phyloP scores from a whole-genome alignment of 2,888 invertebrate genomes.

The Ichneumon xanthorius region DNA sequence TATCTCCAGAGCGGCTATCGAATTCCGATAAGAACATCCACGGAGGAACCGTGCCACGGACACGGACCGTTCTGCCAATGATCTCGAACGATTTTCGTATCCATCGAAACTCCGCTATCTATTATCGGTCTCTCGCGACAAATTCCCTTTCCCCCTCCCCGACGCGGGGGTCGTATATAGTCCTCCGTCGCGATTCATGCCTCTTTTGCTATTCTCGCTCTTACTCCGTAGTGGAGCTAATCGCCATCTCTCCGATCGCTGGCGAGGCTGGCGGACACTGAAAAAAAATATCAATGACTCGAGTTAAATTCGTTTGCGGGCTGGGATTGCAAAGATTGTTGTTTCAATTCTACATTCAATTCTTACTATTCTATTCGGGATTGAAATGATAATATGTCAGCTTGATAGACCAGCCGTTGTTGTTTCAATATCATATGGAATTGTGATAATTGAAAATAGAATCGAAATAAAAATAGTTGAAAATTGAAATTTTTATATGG shows the following conservation, averaged over 20 bases:
- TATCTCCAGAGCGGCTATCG: slow-evolving; percentile 75
- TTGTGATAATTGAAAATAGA: too few relatives aligned
- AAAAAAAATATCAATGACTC: too few relatives aligned
- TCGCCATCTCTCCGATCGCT: neutral
- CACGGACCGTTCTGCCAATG: slow-evolving; percentile 61
- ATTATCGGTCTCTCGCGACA: slow-evolving; percentile 8
- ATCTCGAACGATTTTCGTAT: slow-evolving; percentile 59
- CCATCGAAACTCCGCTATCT: slow-evolving; percentile 17
- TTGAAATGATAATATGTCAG: too few relatives aligned
- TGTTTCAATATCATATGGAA: too few relatives aligned
- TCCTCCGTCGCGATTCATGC: neutral
- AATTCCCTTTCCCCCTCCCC: slow-evolving; percentile 17
- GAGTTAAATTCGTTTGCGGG: too few relatives aligned
- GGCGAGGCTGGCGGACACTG: too few relatives aligned
- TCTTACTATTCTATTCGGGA: too few relatives aligned
- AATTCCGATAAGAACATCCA: slow-evolving; percentile 79
- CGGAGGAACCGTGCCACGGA: slow-evolving; percentile 54
- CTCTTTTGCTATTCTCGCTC: neutral
- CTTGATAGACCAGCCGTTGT: too few relatives aligned
- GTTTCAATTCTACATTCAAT: too few relatives aligned
- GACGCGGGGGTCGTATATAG: neutral
- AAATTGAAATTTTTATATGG: too few relatives aligned
- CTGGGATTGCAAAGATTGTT: too few relatives aligned
- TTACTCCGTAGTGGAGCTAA: slow-evolving; percentile 13
- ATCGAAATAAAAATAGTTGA: too few relatives aligned